Conservation (phyloP, 2,888 invertebrate genomes). For the Hydroisotoma schaefferi region DNA sequence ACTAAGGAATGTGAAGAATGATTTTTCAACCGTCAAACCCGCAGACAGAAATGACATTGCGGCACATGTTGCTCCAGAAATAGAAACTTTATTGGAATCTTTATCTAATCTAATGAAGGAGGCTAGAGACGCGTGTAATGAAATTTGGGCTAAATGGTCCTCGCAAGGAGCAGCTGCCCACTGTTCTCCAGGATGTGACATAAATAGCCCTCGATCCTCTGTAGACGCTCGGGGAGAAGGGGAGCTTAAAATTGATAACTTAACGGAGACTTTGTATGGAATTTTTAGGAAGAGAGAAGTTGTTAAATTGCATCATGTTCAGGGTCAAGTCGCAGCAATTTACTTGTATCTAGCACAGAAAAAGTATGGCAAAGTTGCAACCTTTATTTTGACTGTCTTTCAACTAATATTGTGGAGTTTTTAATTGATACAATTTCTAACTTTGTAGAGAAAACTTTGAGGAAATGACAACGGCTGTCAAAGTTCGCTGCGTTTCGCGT, state of each 20-base stretch:
- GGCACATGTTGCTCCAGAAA: constrained; percentile 65
- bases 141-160: constrained; percentile 45
- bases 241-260: constrained; percentile 24
- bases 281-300: constrained; percentile 59
- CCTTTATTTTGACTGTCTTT: constrained; percentile 2
- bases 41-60: constrained; percentile 63
- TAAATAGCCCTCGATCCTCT: not conserved
- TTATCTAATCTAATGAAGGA: constrained; percentile 60
- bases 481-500: constrained; percentile 61
- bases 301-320: constrained; percentile 58
- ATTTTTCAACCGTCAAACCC: constrained; percentile 59
- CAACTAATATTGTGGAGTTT: not conserved
- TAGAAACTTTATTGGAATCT: constrained; percentile 61
- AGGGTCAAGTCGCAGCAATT: constrained; percentile 58
- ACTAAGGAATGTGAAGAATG: constrained; percentile 60
- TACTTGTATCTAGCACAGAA: constrained; percentile 58
- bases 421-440: not conserved
- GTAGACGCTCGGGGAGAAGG: not conserved
- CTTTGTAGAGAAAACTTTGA: constrained; percentile 59
- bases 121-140: constrained; percentile 51
- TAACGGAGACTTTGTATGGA: constrained; percentile 48
- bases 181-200: not conserved
- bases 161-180: not conserved
- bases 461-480: constrained; percentile 60
- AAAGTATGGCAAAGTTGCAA: constrained; percentile 54